phyloP scores from a whole-genome alignment of 2,888 invertebrate species.

The Machimus rusticus region DNA sequence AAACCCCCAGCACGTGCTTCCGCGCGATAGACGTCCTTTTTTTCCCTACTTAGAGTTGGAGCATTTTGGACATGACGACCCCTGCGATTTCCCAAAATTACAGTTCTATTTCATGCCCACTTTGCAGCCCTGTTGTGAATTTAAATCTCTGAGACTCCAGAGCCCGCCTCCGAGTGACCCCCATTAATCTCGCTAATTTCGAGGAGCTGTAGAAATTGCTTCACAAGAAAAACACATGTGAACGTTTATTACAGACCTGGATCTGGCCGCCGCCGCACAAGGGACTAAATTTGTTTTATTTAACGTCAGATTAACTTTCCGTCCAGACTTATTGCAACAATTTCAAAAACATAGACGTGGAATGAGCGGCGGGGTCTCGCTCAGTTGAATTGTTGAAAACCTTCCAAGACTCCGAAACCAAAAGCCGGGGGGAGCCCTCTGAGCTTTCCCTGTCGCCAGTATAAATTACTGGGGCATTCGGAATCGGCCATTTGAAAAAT shows the following conservation, averaged over 20 bases:
- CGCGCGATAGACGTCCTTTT: not conserved
- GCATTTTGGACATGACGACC: not conserved
- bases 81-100: not conserved
- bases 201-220: not conserved
- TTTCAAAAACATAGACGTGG: not conserved
- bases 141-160: not conserved
- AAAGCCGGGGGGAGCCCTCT: not conserved
- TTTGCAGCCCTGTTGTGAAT: not conserved
- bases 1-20: not conserved
- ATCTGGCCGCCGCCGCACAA: slow-evolving; percentile 8
- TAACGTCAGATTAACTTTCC: slow-evolving; percentile 45
- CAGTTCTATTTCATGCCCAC: not conserved
- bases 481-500: not conserved
- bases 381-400: not conserved
- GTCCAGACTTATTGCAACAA: slow-evolving; percentile 12
- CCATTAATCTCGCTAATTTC: slow-evolving; percentile 14
- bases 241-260: slow-evolving; percentile 41
- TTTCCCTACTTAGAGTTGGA: not conserved
- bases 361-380: not conserved
- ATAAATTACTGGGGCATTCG: not conserved
- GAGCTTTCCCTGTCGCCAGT: not conserved
- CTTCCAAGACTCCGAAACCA: not conserved
- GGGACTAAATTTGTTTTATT: slow-evolving; percentile 44
- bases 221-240: slow-evolving; percentile 35
- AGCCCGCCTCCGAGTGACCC: not conserved